Evolutionary conservation across 2,888 invertebrate genomes (phyloP), one percentile per base, ranked within the genome.

Genomic region (Acleris literana): DNA sequence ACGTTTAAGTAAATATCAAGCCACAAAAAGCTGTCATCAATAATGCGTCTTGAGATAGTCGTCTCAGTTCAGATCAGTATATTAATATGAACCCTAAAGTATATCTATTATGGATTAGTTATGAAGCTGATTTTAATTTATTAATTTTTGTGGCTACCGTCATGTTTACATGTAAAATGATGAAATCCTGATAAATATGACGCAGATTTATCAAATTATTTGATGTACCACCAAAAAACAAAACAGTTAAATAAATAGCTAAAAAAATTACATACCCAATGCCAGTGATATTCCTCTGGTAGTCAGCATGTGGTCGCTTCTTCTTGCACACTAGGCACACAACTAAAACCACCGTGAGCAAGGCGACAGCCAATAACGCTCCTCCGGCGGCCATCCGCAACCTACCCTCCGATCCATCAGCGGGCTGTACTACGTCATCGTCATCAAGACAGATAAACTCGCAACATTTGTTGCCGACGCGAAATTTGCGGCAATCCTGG

Each of bases 371-470:
- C 18, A 97, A 97, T 29, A 97, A 95, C 64, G 97, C n/a, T n/a
- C n/a, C 97, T 72, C 96, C 97, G 17, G 97, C 97, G 64, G 88
- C 90, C 62, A 90, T 76, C 0, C 90, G 82, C 25, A 90, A 81
- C 60, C 86, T 88, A 0, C 93, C 91, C 80, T 94, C 93, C 33
- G 93, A 92, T 7, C 94, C 93, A 72, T 95, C 95, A 2, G 93
- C 90, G 44, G 93, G 93, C 77, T 94, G 94, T 77, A 96, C 93
- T 58, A 96, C 95, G 79, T 97, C 96, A n/a, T n/a, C n/a, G n/a
- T n/a, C n/a, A 78, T 97, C 97, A 77, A 97, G 86, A 82, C 98
- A 98, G 74, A 96, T 96, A 82, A 97, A 97, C 85, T 97, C 96
- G 82, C 98, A 98, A 84, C 98, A 98, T 56, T 96, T 95, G 79